Conservation (phyloP, 2,888 invertebrate genomes). For the Achlya flavicornis region DNA sequence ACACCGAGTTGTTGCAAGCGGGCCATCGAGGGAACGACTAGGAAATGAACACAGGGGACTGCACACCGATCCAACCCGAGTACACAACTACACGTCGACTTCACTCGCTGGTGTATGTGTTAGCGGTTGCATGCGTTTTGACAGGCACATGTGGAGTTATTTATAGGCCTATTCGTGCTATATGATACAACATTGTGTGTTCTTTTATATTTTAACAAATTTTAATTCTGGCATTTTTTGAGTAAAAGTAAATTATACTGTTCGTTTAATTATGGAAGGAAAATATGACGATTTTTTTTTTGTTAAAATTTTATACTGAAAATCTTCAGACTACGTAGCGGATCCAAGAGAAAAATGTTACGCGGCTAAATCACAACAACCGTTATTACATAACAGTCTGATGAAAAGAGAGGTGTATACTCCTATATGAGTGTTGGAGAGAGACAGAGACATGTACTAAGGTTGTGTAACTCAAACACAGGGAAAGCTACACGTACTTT, state of each 20-base stretch:
- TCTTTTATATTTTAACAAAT: not conserved
- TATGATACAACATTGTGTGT: constrained; percentile 20
- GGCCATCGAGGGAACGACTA: constrained; percentile 79
- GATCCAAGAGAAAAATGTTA: constrained; percentile 78
- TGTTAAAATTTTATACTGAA: constrained; percentile 16
- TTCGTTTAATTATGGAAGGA: not conserved
- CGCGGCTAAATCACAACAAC: constrained; percentile 78
- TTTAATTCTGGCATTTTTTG: not conserved
- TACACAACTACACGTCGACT: constrained; percentile 44
- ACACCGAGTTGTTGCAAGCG: constrained; percentile 79
- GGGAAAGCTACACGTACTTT: constrained; percentile 81
- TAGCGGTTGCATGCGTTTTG: constrained; percentile 66
- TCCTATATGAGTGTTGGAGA: constrained; percentile 49
- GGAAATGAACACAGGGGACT: constrained; percentile 72
- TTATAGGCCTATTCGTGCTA: constrained; percentile 60
- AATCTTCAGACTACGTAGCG: constrained; percentile 58
- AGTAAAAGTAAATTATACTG: not conserved
- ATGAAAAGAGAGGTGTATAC: constrained; percentile 52
- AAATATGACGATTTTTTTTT: too few relatives aligned
- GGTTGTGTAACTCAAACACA: constrained; percentile 80
- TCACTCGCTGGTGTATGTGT: constrained; percentile 46
- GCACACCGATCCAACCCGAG: constrained; percentile 57
- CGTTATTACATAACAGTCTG: constrained; percentile 82
- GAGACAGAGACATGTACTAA: constrained; percentile 55
- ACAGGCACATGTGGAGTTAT: constrained; percentile 67